Evolutionary conservation across 2,113 vertebrate species (phyloP).

Genomic region (Candoia aspera): DNA sequence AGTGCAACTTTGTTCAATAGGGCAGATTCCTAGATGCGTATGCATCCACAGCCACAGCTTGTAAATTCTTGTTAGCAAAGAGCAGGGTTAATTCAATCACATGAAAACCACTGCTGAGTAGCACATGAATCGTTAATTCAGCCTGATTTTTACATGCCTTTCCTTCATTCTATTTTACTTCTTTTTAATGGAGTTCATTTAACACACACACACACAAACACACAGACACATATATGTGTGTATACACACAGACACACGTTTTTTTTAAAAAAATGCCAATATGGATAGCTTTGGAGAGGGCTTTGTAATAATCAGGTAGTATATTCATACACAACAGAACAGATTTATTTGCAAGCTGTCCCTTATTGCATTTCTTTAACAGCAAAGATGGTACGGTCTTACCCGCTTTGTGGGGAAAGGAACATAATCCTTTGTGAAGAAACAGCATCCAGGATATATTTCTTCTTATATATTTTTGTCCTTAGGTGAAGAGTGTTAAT

Average conservation of each 20-base stretch:
- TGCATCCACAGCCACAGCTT: neutral
- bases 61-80: neutral
- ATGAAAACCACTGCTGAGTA: neutral
- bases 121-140: slow-evolving; percentile 6
- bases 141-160: neutral
- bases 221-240: no score
- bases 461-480: slow-evolving; percentile 45
- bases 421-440: slow-evolving; percentile 53
- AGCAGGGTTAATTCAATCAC: neutral
- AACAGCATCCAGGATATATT: slow-evolving; percentile 41
- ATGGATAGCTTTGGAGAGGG: slow-evolving; percentile 7
- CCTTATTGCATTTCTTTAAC: slow-evolving; percentile 59
- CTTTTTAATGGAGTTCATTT: neutral
- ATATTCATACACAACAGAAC: slow-evolving; percentile 27
- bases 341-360: slow-evolving; percentile 60
- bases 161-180: neutral
- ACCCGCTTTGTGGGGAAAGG: slow-evolving; percentile 55
- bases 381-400: slow-evolving; percentile 60
- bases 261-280: neutral
- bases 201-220: no score
- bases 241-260: no score
- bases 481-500: slow-evolving; percentile 67
- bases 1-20: neutral
- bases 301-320: slow-evolving; percentile 48
- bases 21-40: neutral